Conservation (phyloP, 2,797 vertebrate genomes). For the Acridotheres tristis region DNA sequence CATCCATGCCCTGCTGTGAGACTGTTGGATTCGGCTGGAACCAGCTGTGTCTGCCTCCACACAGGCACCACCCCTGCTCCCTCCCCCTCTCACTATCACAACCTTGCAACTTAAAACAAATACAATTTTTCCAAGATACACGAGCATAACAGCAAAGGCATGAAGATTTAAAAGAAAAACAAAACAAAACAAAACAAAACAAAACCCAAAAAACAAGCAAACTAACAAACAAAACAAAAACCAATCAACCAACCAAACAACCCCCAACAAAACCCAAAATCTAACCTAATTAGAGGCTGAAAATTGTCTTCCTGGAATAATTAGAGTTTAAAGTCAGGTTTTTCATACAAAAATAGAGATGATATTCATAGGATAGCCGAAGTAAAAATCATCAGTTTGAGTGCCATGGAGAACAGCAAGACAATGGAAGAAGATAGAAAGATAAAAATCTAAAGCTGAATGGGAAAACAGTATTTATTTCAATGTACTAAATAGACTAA, state of each 20-base stretch:
- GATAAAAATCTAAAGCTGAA: not conserved
- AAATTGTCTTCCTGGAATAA: not conserved
- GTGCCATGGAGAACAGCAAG: not conserved
- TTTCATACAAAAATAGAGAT: not conserved
- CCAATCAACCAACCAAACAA: not conserved
- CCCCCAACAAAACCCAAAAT: not conserved
- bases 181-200: not conserved
- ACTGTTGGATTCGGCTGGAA: not conserved
- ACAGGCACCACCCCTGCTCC: rapidly evolving
- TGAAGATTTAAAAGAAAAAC: not conserved
- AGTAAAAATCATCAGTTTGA: not conserved
- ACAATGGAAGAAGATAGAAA: not conserved
- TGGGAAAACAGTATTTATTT: not conserved
- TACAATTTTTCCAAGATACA: not conserved
- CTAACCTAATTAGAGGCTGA: not conserved
- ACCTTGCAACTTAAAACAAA: not conserved
- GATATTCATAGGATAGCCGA: not conserved
- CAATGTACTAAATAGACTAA: not conserved
- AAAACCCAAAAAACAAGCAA: not conserved
- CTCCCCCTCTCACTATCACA: not conserved
- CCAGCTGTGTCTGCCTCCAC: no score
- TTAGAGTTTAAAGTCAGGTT: not conserved
- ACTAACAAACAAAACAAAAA: not conserved
- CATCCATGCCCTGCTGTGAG: rapidly evolving
- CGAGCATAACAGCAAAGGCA: not conserved